phyloP scores from a whole-genome alignment of 1,140 invertebrate species.

The Drosophila bipectinata region DNA sequence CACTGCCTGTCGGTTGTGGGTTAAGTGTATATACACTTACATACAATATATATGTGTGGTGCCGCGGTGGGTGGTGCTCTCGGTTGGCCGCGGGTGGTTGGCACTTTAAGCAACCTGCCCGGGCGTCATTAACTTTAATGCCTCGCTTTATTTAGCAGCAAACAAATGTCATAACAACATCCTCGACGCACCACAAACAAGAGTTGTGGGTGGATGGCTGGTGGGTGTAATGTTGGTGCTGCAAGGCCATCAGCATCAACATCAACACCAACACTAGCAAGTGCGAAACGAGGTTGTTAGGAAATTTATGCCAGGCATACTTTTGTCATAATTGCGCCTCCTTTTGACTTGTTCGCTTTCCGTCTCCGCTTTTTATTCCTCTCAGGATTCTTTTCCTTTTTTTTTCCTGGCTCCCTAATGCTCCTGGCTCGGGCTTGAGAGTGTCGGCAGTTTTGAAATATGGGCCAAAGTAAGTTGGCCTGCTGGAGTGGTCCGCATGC shows the following conservation, averaged over 20 bases:
- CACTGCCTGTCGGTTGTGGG: slow-evolving; percentile 35
- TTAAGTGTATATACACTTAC: slow-evolving; percentile 17
- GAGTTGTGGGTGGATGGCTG: slow-evolving; percentile 11
- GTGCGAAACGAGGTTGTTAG: slow-evolving; percentile 69
- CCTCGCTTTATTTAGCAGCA: slow-evolving; percentile 77
- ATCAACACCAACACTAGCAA: slow-evolving; percentile 59
- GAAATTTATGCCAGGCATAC: slow-evolving; percentile 79
- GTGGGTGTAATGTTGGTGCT: slow-evolving; percentile 4
- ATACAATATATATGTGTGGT: slow-evolving; percentile 14
- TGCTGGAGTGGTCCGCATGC: slow-evolving; percentile 39
- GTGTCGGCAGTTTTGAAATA: slow-evolving; percentile 80
- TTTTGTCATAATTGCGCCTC: slow-evolving; percentile 80
- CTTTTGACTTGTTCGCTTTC: slow-evolving; percentile 63
- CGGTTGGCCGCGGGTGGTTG: slow-evolving; percentile 67
- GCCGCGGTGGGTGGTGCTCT: slow-evolving; percentile 23
- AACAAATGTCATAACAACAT: slow-evolving; percentile 81
- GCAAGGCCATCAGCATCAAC: slow-evolving; percentile 38
- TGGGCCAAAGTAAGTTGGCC: slow-evolving; percentile 56
- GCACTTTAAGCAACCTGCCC: slow-evolving; percentile 79
- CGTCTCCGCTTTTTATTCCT: slow-evolving; percentile 19
- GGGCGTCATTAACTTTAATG: slow-evolving; percentile 82
- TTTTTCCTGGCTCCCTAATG: slow-evolving; percentile 25
- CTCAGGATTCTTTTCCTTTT: slow-evolving; percentile 8
- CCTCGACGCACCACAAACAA: slow-evolving; percentile 33
- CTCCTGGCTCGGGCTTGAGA: slow-evolving; percentile 37